Conservation (phyloP, 2,888 invertebrate genomes). For the Tipula unca region DNA sequence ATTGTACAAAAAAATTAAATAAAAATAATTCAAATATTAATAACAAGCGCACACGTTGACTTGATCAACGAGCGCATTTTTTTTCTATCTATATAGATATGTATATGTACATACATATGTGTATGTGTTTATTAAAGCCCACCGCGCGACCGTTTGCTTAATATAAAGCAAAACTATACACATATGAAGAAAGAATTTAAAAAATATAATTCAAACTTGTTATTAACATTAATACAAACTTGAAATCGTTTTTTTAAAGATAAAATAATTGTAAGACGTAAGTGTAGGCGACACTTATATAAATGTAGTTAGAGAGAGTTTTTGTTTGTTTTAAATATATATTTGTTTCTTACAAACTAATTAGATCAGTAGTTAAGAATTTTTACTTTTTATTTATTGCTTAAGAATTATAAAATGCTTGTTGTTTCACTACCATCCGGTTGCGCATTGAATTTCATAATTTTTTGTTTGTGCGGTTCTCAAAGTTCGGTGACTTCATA, state of each 20-base stretch:
- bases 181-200: background rate
- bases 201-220: background rate
- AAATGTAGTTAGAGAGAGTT: background rate
- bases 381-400: background rate
- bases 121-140: background rate
- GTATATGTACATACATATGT: background rate
- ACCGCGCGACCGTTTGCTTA: background rate
- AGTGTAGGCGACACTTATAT: background rate
- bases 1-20: background rate
- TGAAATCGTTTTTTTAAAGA: background rate
- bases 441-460: background rate
- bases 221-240: background rate
- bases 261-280: background rate
- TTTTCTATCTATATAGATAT: background rate
- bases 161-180: background rate
- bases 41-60: slow-evolving; percentile 8
- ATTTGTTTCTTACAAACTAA: background rate
- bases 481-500: background rate
- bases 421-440: background rate
- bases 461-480: background rate
- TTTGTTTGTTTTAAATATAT: background rate
- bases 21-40: background rate
- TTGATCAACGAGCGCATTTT: background rate
- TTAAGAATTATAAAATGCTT: background rate
- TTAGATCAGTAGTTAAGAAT: slow-evolving; percentile 8